These are phyloP conservation scores for Hylomyscus alleni DNA, from an alignment of 2,797 vertebrate genomes.

Conservation along the genomic window DNA sequence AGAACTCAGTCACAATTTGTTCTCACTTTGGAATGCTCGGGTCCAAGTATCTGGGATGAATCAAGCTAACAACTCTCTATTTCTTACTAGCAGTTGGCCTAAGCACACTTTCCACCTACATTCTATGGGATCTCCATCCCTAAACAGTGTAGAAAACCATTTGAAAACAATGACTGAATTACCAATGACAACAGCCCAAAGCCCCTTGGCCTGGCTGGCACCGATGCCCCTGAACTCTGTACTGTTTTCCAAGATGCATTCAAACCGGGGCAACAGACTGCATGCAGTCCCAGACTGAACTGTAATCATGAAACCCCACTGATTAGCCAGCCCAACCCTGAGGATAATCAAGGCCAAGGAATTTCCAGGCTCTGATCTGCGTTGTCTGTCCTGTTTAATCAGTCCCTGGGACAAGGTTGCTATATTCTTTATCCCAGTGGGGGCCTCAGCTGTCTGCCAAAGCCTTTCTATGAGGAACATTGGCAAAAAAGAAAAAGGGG, in stretches of 20 bases:
- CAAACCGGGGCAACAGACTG: neutral
- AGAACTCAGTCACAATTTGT: neutral
- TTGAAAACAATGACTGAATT: neutral
- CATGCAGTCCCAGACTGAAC: neutral
- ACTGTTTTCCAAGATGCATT: conserved; percentile 48
- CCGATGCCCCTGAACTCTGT: neutral
- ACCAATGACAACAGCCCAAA: neutral
- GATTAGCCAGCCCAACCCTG: neutral
- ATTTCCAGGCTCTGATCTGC: neutral
- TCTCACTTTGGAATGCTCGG: neutral
- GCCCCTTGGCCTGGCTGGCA: accelerated
- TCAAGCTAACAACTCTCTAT: neutral
- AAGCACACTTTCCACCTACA: neutral
- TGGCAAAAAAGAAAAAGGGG: neutral
- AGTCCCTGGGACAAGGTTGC: neutral
- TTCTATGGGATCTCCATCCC: neutral
- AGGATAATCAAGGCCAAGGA: conserved; percentile 13
- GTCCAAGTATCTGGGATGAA: neutral
- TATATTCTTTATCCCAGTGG: neutral
- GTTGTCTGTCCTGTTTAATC: conserved; percentile 60
- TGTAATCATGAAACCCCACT: conserved; percentile 20
- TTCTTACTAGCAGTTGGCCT: neutral
- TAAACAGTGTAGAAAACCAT: neutral
- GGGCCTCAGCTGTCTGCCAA: conserved; percentile 43
- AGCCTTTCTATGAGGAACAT: conserved; percentile 17